Evolutionary conservation across 1,140 invertebrate genomes (phyloP).

Genomic region (Saccostrea cuccullata): DNA sequence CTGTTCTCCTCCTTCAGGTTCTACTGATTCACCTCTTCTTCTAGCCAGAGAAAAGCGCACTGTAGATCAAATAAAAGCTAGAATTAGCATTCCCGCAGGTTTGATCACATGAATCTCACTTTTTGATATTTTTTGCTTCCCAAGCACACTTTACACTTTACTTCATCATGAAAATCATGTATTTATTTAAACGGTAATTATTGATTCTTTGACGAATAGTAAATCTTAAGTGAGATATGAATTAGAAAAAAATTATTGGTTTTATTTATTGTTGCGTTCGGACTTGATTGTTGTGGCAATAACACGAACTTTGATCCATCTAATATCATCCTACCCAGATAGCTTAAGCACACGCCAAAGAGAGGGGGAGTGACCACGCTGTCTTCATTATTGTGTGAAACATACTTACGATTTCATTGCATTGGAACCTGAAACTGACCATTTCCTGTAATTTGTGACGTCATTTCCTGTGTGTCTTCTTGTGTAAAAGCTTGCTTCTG

Average conservation of each 20-base stretch:
- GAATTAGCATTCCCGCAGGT: constrained; percentile 61
- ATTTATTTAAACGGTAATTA: background rate
- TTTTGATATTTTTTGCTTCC: constrained; percentile 5
- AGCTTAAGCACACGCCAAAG: constrained; percentile 8
- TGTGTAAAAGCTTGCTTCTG: constrained; percentile 26
- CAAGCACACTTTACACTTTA: background rate
- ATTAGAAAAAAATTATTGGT: background rate
- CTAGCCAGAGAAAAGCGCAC: constrained; percentile 63
- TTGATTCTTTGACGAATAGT: background rate
- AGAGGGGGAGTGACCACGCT: constrained; percentile 8
- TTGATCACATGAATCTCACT: constrained; percentile 43
- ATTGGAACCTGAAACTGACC: constrained; percentile 22
- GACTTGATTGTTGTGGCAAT: constrained; percentile 15
- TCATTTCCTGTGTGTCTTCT: constrained; percentile 23
- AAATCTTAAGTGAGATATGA: background rate
- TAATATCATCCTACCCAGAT: constrained; percentile 27
- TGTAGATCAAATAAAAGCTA: constrained; percentile 62
- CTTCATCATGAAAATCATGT: constrained; percentile 4
- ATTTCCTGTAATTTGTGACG: constrained; percentile 18
- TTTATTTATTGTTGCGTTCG: background rate
- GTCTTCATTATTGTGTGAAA: constrained; percentile 10
- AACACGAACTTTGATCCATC: constrained; percentile 21
- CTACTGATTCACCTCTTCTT: constrained; percentile 54
- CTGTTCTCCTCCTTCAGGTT: constrained; percentile 47
- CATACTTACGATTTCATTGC: constrained; percentile 12